Conservation (phyloP, 30 jellyfish, hydroid and myxozoan species). For the Aurelia aurita complex sp. Pacific region DNA sequence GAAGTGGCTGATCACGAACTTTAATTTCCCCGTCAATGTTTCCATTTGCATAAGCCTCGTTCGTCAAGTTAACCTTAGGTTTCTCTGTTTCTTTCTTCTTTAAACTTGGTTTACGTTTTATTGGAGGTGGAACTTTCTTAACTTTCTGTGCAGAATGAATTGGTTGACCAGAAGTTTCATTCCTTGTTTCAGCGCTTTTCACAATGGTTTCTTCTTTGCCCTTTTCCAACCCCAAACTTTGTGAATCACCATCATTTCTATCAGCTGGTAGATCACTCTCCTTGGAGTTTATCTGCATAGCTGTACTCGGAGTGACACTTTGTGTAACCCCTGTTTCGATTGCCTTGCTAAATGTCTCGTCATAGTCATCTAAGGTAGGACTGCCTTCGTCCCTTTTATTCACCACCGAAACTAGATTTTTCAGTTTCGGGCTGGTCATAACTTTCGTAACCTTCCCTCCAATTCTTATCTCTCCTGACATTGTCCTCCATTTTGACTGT, state of each 20-base stretch:
- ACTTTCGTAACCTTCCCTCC: neutral
- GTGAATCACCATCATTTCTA: neutral
- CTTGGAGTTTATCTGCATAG: neutral
- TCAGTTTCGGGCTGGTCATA: neutral
- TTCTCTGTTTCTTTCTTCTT: constrained; percentile 19
- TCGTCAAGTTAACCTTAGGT: neutral
- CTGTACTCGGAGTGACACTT: too few relatives aligned
- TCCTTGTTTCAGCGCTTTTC: neutral
- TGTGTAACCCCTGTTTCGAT: neutral
- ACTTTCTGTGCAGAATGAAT: neutral
- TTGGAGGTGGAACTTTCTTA: constrained; percentile 35
- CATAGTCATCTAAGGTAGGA: neutral
- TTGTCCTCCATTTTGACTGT: neutral
- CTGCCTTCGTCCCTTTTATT: neutral
- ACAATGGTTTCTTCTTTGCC: neutral
- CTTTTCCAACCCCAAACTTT: neutral
- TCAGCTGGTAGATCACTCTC: neutral
- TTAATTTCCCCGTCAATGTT: too few relatives aligned
- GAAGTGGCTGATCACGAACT: too few relatives aligned
- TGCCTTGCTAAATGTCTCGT: neutral
- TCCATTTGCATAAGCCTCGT: neutral
- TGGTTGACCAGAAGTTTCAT: neutral
- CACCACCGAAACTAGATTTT: neutral
- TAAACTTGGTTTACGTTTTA: constrained; percentile 36
- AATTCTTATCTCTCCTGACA: neutral